Conservation (phyloP, 1,140 invertebrate species). For the Zaprionus gabonicus region DNA sequence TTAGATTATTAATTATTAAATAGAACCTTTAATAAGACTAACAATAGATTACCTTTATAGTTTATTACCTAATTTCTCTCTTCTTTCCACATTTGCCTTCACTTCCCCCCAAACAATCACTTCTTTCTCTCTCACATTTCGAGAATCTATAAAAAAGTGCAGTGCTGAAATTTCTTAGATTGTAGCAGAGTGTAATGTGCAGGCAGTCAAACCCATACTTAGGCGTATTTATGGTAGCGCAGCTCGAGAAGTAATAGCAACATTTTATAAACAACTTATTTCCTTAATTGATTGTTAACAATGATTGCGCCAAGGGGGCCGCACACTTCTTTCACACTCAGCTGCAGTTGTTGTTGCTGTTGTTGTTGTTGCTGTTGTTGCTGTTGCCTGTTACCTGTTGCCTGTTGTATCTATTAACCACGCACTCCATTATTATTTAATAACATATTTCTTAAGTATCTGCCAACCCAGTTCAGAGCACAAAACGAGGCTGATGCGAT, state of each 20-base stretch:
- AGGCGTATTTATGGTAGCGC: constrained; percentile 68
- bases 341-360: constrained; percentile 42
- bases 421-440: constrained; percentile 83
- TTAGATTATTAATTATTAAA: neutral
- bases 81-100: neutral
- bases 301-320: constrained; percentile 70
- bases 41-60: neutral
- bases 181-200: constrained; percentile 55
- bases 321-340: constrained; percentile 74
- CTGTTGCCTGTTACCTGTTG: constrained; percentile 40
- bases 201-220: constrained; percentile 57
- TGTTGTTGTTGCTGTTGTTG: no score
- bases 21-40: neutral
- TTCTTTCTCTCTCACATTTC: neutral
- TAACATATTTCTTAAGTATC: constrained; percentile 83
- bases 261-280: constrained; percentile 84
- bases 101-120: neutral
- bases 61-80: no score
- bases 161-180: constrained; percentile 15
- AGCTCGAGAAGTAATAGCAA: constrained; percentile 73
- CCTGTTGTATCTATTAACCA: constrained; percentile 81
- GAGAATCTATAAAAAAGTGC: neutral
- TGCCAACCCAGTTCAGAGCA: constrained; percentile 81
- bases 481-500: constrained; percentile 69
- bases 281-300: constrained; percentile 84